Conservation (phyloP, 2,113 vertebrate species). For the Hippoglossus stenolepis region DNA sequence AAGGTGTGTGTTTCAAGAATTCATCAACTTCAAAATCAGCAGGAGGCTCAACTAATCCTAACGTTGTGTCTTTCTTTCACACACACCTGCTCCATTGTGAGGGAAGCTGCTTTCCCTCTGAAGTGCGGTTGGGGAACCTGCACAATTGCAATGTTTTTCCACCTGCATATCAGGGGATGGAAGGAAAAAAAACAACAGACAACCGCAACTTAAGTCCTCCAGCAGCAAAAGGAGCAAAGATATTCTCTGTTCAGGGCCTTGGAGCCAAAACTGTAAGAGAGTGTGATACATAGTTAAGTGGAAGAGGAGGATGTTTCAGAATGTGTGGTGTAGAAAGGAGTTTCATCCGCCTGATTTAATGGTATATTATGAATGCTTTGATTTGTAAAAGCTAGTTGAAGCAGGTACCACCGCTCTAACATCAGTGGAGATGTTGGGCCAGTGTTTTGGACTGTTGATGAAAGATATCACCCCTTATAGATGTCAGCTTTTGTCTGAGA, state of each 20-base stretch:
- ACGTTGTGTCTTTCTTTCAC: background rate
- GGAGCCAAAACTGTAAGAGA: too few relatives aligned
- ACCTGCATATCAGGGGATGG: background rate
- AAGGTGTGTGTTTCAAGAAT: background rate
- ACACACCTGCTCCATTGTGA: background rate
- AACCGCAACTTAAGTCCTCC: background rate
- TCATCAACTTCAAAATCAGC: background rate
- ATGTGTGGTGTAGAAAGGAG: too few relatives aligned
- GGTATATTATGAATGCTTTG: background rate
- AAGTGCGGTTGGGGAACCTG: background rate
- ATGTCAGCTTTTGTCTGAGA: background rate
- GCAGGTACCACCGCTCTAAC: too few relatives aligned
- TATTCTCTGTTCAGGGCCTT: background rate
- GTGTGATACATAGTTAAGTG: too few relatives aligned
- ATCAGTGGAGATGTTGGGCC: too few relatives aligned
- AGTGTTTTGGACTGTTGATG: background rate
- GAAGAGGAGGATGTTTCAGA: background rate
- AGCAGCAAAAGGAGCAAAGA: background rate
- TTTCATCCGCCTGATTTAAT: too few relatives aligned
- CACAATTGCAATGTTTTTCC: background rate
- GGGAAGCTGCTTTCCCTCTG: background rate
- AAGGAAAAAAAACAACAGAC: background rate
- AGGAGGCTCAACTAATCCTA: background rate
- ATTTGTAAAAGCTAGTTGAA: background rate
- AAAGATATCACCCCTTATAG: background rate